Evolutionary conservation across 1,140 invertebrate genomes (phyloP), one percentile per base, ranked within the genome.

Genomic region (Zeugodacus cucurbitae): DNA sequence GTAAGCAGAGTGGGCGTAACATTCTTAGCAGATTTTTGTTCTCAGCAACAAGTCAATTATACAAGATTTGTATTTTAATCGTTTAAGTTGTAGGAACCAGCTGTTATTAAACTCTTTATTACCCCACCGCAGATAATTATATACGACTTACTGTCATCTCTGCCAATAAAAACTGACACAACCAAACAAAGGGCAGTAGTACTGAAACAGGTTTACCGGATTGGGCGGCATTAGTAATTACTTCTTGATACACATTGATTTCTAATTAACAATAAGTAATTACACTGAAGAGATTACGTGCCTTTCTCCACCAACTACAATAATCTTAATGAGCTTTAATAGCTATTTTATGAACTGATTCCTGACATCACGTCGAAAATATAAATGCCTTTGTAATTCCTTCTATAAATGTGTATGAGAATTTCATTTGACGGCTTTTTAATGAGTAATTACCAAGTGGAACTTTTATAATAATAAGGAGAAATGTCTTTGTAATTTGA

Each of bases 1-100:
- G 74, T 54, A 34, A 14, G 41, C 70, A 78, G 37, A 48, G 74
- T 82, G 74, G 74, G 74, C 4, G 74, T 82, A 82, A 29, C 74
- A 2, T 10, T 82, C 44, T 20, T 82, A 48, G 29, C 44, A 54
- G 44, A 82, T 54, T 82, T 44, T 82, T 82, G 22, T 41, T 82
- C 41, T 82, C 48, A 48, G 41, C 37, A 48, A 82, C 41, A 54
- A 54, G n/a, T 17, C 26, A 82, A 82, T 82, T 82, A 82, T 26
- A 82, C 22, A 7, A 62, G n/a, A 62, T 26, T 3, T 48, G 34
- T n/a, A 54, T 82, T 82, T 82, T 48, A 20, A 54, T 82, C 26
- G 37, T 29, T 54, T 78, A 54, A 20, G 70, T 41, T 67, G 64
- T 17, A 32, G 10, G 11, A 67, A 32, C 7, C 37, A 78, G 17